A percentile compares a stretch with the other conserved stretches of the same genome.
phyloP scores from a whole-genome alignment of 1,140 invertebrate species.

The Drosophila simulans region DNA sequence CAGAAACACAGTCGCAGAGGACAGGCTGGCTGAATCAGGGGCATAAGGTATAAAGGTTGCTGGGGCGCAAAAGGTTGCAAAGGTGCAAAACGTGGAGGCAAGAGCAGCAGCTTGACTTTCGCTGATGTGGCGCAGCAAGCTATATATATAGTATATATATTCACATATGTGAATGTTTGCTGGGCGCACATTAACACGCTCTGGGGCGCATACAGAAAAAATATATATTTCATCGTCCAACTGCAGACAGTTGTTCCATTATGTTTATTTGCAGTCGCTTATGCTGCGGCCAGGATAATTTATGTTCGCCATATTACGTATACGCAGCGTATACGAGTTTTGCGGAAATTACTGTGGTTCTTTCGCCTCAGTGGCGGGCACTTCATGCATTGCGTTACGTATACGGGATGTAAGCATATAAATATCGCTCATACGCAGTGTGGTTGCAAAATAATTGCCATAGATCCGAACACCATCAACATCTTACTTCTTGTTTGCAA shows the following conservation, averaged over 20 bases:
- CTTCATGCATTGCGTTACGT: slow-evolving; percentile 38
- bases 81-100: slow-evolving; percentile 10
- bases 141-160: slow-evolving; percentile 10
- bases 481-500: slow-evolving; percentile 9
- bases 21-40: slow-evolving; percentile 27
- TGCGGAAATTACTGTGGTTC: slow-evolving; percentile 38
- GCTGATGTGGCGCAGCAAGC: slow-evolving; percentile 32
- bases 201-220: slow-evolving; percentile 5
- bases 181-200: slow-evolving; percentile 19
- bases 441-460: slow-evolving; percentile 15
- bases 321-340: slow-evolving; percentile 52
- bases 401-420: slow-evolving; percentile 37
- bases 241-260: slow-evolving; percentile 55
- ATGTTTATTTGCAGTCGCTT: slow-evolving; percentile 53
- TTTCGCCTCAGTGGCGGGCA: slow-evolving; percentile 14
- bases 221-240: slow-evolving; percentile 20
- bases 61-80: slow-evolving; percentile 30
- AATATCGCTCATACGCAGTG: slow-evolving; percentile 43
- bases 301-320: slow-evolving; percentile 64
- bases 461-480: neutral
- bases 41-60: slow-evolving; percentile 45
- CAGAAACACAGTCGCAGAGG: slow-evolving; percentile 5
- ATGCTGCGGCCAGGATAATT: slow-evolving; percentile 59
- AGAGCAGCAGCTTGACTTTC: slow-evolving; percentile 59
- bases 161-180: slow-evolving; percentile 33